Base-by-base conservation (phyloP, 1,140 invertebrate species). In the Oreohelix idahoensis region DNA sequence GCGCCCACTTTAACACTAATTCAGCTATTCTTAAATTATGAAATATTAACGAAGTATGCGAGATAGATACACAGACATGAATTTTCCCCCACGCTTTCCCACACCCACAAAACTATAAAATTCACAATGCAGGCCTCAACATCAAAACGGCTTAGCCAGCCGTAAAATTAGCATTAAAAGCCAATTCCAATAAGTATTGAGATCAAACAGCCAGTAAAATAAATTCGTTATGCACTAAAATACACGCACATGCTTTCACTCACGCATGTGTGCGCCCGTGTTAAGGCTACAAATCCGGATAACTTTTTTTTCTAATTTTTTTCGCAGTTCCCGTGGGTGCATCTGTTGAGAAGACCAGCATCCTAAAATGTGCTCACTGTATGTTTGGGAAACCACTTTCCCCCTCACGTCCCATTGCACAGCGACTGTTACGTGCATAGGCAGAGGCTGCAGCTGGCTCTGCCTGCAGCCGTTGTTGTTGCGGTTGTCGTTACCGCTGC, bases 201-300 rank as follows among this genome's bases (percentile, higher is more conserved):
- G 51, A 58, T 58, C 51, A 58, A 58, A 58, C 10, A 58, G 23
- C 51, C 51, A 2, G 51, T 58, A 2, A 4, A 58, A 23, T 58
- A 58, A 58, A 58, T 58, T 26, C 51, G 51, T 58, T 58, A 58
- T 58, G 51, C 51, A 58, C 51, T 23, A 58, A 26, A 23, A 58
- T 58, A 58, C 51, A 58, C 51, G 26, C 51, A 58, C 51, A 58
- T 58, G 51, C 51, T 58, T 58, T 58, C 51, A 58, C 51, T 58
- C 51, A 58, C 51, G 15, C 51, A 58, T 26, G 51, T 58, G 51
- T 23, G 51, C 26, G 51, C 26, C 4, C 20, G 20, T 58, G 23
- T 58, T 45, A 45, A 45, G 5, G 42, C 20, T 23, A 4, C 8
- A 58, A 58, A 26, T 58, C 51, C 51, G 51, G 26, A 58, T 20